Conservation (phyloP, 1,140 invertebrate species). For the Brachionus rubens region DNA sequence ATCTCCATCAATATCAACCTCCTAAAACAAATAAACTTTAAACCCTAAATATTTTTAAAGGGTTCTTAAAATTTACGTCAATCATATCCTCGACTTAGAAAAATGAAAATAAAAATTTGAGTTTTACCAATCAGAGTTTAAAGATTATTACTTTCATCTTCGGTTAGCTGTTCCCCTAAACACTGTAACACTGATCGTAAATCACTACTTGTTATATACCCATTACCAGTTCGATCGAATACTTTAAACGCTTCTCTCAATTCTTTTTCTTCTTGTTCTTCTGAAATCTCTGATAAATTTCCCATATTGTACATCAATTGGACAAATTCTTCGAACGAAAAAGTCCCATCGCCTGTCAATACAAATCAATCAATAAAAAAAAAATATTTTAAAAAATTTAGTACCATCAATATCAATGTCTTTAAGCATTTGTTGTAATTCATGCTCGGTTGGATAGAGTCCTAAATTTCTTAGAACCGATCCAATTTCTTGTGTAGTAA, state of each 20-base stretch:
- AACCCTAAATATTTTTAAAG: neutral
- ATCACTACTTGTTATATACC: conserved; percentile 32
- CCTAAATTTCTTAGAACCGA: conserved; percentile 48
- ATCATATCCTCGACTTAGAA: conserved; percentile 43
- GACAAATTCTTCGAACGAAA: conserved; percentile 46
- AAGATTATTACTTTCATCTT: conserved; percentile 44
- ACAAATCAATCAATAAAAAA: neutral
- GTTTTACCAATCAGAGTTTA: neutral
- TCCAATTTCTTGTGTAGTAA: conserved; percentile 48
- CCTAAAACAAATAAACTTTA: neutral
- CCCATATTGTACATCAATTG: conserved; percentile 42
- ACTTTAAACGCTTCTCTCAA: conserved; percentile 41
- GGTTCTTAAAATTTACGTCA: neutral
- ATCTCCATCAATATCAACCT: conserved; percentile 45
- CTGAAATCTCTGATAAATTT: conserved; percentile 22
- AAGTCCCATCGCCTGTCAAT: conserved; percentile 33
- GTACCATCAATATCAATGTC: conserved; percentile 47
- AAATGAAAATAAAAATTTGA: neutral
- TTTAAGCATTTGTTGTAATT: conserved; percentile 48
- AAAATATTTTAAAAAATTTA: neutral
- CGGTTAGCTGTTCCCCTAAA: conserved; percentile 33
- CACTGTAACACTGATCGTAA: conserved; percentile 40
- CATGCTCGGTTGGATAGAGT: conserved; percentile 47
- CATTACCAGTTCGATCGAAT: conserved; percentile 40
- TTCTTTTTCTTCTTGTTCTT: conserved; percentile 43